Evolutionary conservation across 2,888 invertebrate genomes (phyloP), one percentile per base, ranked within the genome.

Genomic region (Arctia plantaginis): DNA sequence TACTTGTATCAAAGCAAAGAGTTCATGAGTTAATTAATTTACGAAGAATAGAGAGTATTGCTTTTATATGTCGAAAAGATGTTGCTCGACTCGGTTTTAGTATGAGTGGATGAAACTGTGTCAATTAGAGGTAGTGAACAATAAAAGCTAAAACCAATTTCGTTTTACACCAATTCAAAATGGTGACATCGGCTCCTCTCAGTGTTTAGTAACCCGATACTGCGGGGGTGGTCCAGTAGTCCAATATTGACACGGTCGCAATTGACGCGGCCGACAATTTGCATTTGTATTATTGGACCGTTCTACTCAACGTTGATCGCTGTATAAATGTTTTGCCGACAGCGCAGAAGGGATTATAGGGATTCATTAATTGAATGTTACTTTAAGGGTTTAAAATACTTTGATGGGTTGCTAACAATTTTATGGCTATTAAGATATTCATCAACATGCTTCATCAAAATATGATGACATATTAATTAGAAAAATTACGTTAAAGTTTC

Each of bases 161-260:
- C 27, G n/a, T 47, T 64, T 62, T 74, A 66, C 27, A 69, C 55
- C 66, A 67, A 51, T 71, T 65, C 69, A 66, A 76, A 81, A 79
- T 72, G 41, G 71, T 77, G 70, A 33, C 77, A 55, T 73, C 71
- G 76, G 74, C 70, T 55, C 55, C 69, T 66, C 69, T 76, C 75
- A 77, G 73, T 80, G 79, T 74, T 71, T 66, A 66, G 83, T 81
- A 80, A 83, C 71, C 69, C 75, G 78, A 79, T 75, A 73, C 77
- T 72, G 67, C 64, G 73, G 66, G 77, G 78, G 76, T 77, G 82
- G 80, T 71, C 75, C 80, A 74, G 76, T 77, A 71, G 77, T 69
- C 83, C 85, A 87, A 86, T 86, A 88, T 87, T 87, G 87, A 87
- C 87, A 80, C 75, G 78, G 79, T 80, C 77, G 80, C 85, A 81